phyloP scores from a whole-genome alignment of 2,888 invertebrate genomes.

The Xestia ashworthii region DNA sequence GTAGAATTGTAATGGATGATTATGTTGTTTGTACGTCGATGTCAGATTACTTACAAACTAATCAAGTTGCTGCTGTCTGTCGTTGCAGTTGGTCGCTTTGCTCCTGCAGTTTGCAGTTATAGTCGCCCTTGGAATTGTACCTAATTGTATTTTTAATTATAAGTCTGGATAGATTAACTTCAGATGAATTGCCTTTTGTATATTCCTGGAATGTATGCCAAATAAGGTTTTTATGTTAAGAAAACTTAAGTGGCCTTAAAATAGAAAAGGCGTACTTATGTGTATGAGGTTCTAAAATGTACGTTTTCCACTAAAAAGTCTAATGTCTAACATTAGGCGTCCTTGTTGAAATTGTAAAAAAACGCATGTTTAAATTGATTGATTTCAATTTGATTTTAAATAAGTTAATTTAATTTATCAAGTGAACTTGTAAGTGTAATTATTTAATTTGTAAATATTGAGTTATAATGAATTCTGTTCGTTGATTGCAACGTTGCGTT shows the following conservation, averaged over 20 bases:
- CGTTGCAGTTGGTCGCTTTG: background rate
- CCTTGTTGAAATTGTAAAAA: conserved; percentile 34
- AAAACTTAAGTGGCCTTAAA: background rate
- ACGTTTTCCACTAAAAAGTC: background rate
- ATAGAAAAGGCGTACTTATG: background rate
- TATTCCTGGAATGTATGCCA: conserved; percentile 6
- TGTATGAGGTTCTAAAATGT: background rate
- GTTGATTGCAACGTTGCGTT: background rate
- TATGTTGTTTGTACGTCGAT: too few relatives aligned
- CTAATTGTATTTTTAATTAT: background rate
- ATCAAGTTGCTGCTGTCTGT: background rate
- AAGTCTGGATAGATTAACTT: background rate
- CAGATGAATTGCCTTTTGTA: background rate
- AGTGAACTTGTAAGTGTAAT: conserved; percentile 59
- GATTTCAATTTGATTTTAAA: conserved; percentile 12
- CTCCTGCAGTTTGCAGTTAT: background rate
- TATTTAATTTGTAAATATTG: conserved; percentile 60
- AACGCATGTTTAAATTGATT: conserved; percentile 20
- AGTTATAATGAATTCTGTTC: conserved; percentile 8
- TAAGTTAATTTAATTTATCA: conserved; percentile 57
- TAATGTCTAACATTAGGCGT: conserved; percentile 44
- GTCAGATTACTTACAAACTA: background rate
- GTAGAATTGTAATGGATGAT: too few relatives aligned
- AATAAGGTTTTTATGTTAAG: background rate
- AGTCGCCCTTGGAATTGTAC: background rate